Conservation (phyloP, 2,888 invertebrate species). For the Tipula vernalis region DNA sequence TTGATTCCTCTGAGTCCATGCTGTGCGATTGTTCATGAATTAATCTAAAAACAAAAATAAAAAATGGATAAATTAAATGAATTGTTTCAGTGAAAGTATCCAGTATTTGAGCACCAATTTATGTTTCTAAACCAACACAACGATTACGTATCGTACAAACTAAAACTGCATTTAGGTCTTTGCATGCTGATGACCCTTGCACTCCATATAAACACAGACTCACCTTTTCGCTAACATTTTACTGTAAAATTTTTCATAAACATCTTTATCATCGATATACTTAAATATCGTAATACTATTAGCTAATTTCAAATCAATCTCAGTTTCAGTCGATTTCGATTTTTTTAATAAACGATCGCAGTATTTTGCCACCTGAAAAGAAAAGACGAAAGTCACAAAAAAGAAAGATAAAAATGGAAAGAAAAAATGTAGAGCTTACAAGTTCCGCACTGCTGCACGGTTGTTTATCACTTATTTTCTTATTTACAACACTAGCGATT, state of each 20-base stretch:
- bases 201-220: not conserved
- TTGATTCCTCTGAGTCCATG: constrained; percentile 95
- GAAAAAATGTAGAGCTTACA: constrained; percentile 30
- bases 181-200: not conserved
- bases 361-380: constrained; percentile 58
- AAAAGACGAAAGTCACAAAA: constrained; percentile 12
- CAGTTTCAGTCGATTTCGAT: constrained; percentile 69
- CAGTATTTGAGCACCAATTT: too few relatives aligned
- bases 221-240: constrained; percentile 76
- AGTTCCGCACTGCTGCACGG: constrained; percentile 81
- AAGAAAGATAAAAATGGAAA: not conserved
- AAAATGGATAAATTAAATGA: not conserved
- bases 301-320: constrained; percentile 72
- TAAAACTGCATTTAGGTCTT: not conserved
- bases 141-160: too few relatives aligned
- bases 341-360: constrained; percentile 81
- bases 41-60: constrained; percentile 34
- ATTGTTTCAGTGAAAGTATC: too few relatives aligned
- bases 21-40: constrained; percentile 90
- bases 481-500: constrained; percentile 83
- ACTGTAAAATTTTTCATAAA: constrained; percentile 97
- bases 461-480: constrained; percentile 48
- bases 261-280: constrained; percentile 97
- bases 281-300: constrained; percentile 93
- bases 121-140: too few relatives aligned